Evolutionary conservation across 2,797 vertebrate species (phyloP), one percentile per base, ranked within the genome.

Genomic region (Enteromius argenteus): DNA sequence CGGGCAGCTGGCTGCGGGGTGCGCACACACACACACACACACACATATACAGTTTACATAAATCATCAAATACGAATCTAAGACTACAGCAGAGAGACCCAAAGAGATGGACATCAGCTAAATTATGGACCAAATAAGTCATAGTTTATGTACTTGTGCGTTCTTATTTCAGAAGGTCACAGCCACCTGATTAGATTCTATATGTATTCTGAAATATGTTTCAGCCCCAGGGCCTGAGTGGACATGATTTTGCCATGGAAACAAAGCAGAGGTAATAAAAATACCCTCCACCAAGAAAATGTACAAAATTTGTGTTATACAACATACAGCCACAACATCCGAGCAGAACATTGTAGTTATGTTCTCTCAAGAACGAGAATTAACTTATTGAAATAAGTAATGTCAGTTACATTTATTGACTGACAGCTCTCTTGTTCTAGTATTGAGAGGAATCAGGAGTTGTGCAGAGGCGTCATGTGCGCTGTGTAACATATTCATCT

Each of bases 251-350:
- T 69, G 58, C 73, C 83, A 86, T 82, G 77, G 81, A 87, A 85
- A 87, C 85, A 85, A 84, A 89, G 13, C 53, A 5, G 78, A 21
- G 60, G 14, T 78, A 83, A 86, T 86, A 81, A 87, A 89, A 86
- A 62, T 8, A 58, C 35, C 37, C 62, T 56, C 23, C 5, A 15
- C 32, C 9, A 1, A 39, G 23, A 39, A 39, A 32, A n/a, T 74
- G 80, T 30, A 49, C 4, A 10, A n/a, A 53, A 64, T 32, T 21
- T 53, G 30, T 79, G 19, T 66, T 35, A 27, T 39, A 76, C 21
- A 79, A 68, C 62, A 68, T 1, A 37, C 69, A 27, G 23, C 7
- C n/a, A 30, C 35, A 23, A 72, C 53, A 75, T 17, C 14, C 2
- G 0, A 32, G 27, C 60, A 64, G 27, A 64, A 64, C 60, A 64